Percentiles rank a stretch among this genome's conserved stretches.
These are phyloP conservation scores for Bambusicola thoracicus DNA, from an alignment of 2,113 vertebrate genomes.

Conservation along the genomic window DNA sequence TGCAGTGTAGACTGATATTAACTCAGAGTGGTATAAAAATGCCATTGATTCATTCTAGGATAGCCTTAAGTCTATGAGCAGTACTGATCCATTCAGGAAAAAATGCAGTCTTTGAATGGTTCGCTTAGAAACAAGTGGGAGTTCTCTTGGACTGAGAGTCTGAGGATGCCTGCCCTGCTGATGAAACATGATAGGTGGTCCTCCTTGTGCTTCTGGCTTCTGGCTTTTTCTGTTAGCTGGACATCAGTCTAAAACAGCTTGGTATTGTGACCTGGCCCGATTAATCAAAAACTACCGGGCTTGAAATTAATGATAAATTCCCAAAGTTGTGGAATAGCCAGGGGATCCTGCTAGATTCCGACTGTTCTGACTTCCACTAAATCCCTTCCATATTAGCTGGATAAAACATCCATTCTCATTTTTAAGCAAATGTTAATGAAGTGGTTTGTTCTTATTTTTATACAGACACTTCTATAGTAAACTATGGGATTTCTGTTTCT, in stretches of 20 bases:
- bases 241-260: background rate
- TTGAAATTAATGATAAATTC: background rate
- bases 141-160: constrained; percentile 23
- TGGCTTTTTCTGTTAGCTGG: background rate
- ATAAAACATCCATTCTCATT: background rate
- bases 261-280: background rate
- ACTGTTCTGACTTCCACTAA: background rate
- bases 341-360: background rate
- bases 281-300: background rate
- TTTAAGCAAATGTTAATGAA: background rate
- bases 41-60: background rate
- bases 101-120: background rate
- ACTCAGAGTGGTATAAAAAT: background rate
- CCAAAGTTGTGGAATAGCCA: background rate
- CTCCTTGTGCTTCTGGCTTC: background rate
- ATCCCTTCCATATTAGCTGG: background rate
- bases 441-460: background rate
- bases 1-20: background rate
- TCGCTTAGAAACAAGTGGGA: background rate
- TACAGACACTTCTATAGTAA: background rate
- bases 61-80: background rate
- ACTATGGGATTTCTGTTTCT: background rate
- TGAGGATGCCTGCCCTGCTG: background rate
- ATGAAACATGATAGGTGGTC: background rate
- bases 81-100: constrained; percentile 20